Evolutionary conservation across 2,113 vertebrate genomes (phyloP).

Genomic region (Pachycephala philippinensis): DNA sequence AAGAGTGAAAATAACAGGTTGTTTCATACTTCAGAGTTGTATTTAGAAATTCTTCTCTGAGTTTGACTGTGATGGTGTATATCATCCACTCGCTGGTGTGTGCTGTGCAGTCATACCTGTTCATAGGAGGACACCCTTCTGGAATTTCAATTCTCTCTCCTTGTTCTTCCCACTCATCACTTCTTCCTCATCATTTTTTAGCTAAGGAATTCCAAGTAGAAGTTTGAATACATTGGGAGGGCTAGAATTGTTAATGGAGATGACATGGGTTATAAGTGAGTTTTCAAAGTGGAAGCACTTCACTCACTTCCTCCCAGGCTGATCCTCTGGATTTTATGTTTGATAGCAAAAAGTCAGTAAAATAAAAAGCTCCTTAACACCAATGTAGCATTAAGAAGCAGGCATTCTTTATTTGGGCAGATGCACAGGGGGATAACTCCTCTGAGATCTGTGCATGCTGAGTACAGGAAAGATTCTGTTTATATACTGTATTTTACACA

Average conservation of each 20-base stretch:
- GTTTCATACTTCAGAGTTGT: background rate
- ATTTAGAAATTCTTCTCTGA: background rate
- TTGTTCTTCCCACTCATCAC: background rate
- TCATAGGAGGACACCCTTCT: background rate
- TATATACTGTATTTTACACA: background rate
- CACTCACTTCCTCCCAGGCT: background rate
- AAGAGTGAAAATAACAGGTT: background rate
- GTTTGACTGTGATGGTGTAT: background rate
- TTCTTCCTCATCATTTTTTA: background rate
- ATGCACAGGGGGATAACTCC: background rate
- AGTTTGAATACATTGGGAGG: background rate
- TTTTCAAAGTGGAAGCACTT: background rate
- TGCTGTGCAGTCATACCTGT: background rate
- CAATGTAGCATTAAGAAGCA: background rate
- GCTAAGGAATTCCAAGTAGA: background rate
- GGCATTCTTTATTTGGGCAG: background rate
- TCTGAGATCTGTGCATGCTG: background rate
- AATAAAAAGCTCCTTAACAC: background rate
- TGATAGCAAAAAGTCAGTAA: background rate
- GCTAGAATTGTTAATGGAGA: background rate
- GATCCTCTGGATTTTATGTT: background rate
- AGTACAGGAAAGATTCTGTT: background rate
- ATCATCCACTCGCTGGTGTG: background rate
- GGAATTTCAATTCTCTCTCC: background rate
- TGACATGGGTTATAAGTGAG: background rate